Evolutionary conservation across 30 jellyfish, hydroid and myxozoan genomes (phyloP).

Genomic region (Turritopsis rubra): DNA sequence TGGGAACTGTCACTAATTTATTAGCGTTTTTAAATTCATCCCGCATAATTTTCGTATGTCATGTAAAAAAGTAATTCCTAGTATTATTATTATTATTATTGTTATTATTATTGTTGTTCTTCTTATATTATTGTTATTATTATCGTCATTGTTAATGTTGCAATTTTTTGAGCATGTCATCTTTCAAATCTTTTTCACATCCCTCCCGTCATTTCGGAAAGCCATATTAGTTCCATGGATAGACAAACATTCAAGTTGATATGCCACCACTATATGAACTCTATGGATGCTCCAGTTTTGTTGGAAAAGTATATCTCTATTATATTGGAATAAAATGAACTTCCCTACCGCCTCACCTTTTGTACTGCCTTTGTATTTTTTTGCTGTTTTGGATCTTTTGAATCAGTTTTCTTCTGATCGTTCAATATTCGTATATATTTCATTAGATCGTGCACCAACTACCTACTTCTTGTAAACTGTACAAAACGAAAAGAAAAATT

Average conservation of each 20-base stretch:
- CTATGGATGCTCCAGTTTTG: too few species aligned
- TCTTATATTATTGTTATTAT: neutral
- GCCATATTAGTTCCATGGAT: neutral
- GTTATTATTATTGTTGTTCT: neutral
- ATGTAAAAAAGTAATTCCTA: neutral
- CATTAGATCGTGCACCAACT: neutral
- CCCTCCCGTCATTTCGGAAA: neutral
- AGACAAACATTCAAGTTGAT: neutral
- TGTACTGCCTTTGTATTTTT: neutral
- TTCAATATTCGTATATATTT: neutral
- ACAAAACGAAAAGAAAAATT: neutral
- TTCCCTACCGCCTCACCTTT: neutral
- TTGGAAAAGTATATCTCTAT: too few species aligned
- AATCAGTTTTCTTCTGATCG: neutral
- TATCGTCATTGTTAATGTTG: neutral
- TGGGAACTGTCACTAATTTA: conserved; percentile 10
- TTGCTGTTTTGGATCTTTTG: neutral
- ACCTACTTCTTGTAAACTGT: neutral
- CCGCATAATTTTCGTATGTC: neutral
- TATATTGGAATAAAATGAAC: too few species aligned
- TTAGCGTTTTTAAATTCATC: conserved; percentile 13
- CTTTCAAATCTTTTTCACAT: neutral
- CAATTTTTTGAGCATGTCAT: neutral
- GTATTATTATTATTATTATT: neutral
- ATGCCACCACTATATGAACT: too few species aligned